phyloP scores from a whole-genome alignment of 1,140 invertebrate species.

The Propsilocerus akamusi region DNA sequence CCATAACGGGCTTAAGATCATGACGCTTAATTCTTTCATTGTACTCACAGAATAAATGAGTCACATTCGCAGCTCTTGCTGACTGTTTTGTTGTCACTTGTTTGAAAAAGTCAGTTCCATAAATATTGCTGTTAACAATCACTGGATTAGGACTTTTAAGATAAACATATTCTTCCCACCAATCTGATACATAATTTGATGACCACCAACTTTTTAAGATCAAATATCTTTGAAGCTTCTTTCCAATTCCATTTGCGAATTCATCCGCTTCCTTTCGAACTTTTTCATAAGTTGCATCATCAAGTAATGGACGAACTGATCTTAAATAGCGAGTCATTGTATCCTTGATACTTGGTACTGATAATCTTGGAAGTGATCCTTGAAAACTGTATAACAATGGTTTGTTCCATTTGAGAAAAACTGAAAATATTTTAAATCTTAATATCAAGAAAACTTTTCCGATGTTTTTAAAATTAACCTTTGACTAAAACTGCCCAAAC shows the following conservation, averaged over 20 bases:
- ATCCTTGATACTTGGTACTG: neutral
- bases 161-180: constrained; percentile 98
- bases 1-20: constrained; percentile 67
- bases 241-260: neutral
- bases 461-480: too few relatives aligned
- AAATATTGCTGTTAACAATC: constrained; percentile 95
- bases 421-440: too few relatives aligned
- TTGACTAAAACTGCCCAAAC: constrained; percentile 68
- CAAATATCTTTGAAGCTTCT: neutral
- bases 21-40: constrained; percentile 79
- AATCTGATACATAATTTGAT: constrained; percentile 83
- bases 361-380: neutral
- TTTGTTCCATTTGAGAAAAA: neutral
- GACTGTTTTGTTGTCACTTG: constrained; percentile 69
- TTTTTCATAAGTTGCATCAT: neutral
- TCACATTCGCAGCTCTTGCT: constrained; percentile 78
- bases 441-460: too few relatives aligned
- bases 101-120: constrained; percentile 75
- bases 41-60: constrained; percentile 69
- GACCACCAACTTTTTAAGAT: constrained; percentile 32
- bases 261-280: neutral
- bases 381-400: neutral
- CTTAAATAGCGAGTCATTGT: neutral
- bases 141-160: constrained; percentile 73
- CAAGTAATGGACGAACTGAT: neutral